Conservation (phyloP, 2,113 vertebrate species). For the Hippopotamus amphibius region DNA sequence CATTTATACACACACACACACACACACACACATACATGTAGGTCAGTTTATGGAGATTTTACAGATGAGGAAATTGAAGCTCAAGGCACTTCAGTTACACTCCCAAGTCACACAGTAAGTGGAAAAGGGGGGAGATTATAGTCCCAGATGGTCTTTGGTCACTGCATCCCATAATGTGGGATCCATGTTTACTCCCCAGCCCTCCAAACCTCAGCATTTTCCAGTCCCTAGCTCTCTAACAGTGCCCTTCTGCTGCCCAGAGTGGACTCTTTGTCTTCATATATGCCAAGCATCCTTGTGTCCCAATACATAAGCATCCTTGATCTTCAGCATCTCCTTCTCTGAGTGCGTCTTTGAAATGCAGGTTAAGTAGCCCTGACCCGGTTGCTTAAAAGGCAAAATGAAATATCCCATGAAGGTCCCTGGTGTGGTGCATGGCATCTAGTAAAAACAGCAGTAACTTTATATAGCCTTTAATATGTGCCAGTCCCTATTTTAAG, state of each 20-base stretch:
- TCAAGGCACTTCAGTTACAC: not conserved
- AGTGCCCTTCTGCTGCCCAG: not conserved
- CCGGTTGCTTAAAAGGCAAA: not conserved
- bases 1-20: no score
- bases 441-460: not conserved
- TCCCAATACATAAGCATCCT: not conserved
- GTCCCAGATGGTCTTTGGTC: not conserved
- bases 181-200: not conserved
- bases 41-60: not conserved
- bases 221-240: not conserved
- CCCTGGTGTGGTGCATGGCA: accelerated
- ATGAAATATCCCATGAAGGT: not conserved
- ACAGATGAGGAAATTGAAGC: not conserved
- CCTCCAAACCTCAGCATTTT: not conserved
- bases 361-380: not conserved
- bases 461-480: not conserved
- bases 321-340: not conserved
- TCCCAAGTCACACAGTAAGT: not conserved
- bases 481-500: not conserved
- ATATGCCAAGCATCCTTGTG: not conserved
- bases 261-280: not conserved
- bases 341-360: not conserved
- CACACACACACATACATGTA: no score
- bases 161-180: not conserved
- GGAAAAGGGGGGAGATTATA: not conserved